Base-by-base conservation (phyloP, 2,113 vertebrate genomes). In the Dendrocopos noguchii region DNA sequence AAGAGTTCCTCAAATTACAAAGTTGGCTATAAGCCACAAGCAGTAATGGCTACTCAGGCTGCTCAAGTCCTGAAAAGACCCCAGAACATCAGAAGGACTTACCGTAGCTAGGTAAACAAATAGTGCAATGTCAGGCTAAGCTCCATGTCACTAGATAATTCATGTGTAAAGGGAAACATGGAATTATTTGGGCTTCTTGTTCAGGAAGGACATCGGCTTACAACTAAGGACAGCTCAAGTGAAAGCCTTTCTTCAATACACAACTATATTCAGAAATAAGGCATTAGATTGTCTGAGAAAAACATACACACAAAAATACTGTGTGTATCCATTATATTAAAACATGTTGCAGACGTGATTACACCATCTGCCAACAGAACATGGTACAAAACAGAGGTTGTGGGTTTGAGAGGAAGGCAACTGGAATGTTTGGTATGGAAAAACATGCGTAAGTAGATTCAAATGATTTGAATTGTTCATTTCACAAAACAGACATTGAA, bases 1-100 rank as follows among this genome's bases (percentile, higher is more conserved):
- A 71, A 83, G 65, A 33, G 65, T 44, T 94, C 87, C 79, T 95
- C 88, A 80, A 16, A 47, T 94, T 91, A 87, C 90, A 90, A 60
- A 21, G 52, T 39, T 87, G 94, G 82, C 91, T 20, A 28, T 5
- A 1, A 76, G 64, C 65, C 90, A 87, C 60, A 46, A 0, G 0
- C 10, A 60, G 25, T 18, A 21, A 71, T 64, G 36, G 68, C 72
- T 82, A 16, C 19, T 31, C 47, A 47, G 65, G 60, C 33, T 59
- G 46, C 28, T 20, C 65, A 78, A 44, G 75, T 78, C 82, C 82
- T 88, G 76, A 85, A 64, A 95, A 88, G 68, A 90, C 65, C 73
- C 56, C 44, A 20, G n/a, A 88, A 55, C 53, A 46, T 84, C 52
- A 90, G 36, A 93, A n/a, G 31, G 64, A 67, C 70, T 55, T 75